phyloP scores from a whole-genome alignment of 2,797 vertebrate species.

The Acipenser transmontanus region DNA sequence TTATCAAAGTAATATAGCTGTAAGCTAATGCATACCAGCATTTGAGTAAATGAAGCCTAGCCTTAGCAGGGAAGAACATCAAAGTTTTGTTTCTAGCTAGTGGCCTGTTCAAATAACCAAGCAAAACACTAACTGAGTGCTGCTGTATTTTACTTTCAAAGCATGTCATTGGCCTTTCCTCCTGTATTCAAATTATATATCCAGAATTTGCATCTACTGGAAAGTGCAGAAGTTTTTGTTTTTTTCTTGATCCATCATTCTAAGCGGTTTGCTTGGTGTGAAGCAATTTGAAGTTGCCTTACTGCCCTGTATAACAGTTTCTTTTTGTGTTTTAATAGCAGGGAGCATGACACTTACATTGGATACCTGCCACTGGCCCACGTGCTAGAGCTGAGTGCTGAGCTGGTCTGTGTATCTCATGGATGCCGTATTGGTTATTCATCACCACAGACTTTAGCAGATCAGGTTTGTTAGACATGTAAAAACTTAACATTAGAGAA shows the following conservation, averaged over 20 bases:
- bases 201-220: too few relatives aligned
- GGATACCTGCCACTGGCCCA: slow-evolving; percentile 92
- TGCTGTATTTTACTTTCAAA: too few relatives aligned
- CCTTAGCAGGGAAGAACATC: too few relatives aligned
- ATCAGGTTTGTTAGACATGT: slow-evolving; percentile 65
- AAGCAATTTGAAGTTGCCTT: not conserved
- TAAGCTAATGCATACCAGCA: too few relatives aligned
- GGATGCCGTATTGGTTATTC: slow-evolving; percentile 89
- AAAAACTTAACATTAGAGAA: too few relatives aligned
- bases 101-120: too few relatives aligned
- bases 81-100: too few relatives aligned
- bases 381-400: slow-evolving; percentile 86
- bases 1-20: too few relatives aligned
- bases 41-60: too few relatives aligned
- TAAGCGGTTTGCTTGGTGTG: not conserved
- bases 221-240: not conserved
- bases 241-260: not conserved
- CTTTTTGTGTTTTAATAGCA: slow-evolving; percentile 41
- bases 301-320: not conserved
- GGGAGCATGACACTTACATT: slow-evolving; percentile 81
- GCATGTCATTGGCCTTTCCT: too few relatives aligned
- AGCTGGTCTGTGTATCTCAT: slow-evolving; percentile 77
- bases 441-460: slow-evolving; percentile 84
- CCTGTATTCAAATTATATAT: too few relatives aligned
- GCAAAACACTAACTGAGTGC: too few relatives aligned